Evolutionary conservation across 2,113 vertebrate genomes (phyloP).

Genomic region (Pituophis catenifer): DNA sequence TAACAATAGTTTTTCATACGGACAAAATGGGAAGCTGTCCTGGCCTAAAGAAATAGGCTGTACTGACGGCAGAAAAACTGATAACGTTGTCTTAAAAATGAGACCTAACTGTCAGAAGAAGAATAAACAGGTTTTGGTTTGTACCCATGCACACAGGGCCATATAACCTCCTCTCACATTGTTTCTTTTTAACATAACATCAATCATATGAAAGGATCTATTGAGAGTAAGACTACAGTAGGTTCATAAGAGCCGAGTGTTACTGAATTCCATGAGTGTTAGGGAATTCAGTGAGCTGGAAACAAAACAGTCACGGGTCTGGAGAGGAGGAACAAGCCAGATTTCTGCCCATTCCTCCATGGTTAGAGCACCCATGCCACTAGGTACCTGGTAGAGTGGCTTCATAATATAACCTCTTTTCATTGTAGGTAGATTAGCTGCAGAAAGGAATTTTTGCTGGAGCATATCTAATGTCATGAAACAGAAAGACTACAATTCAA

Average conservation of each 20-base stretch:
- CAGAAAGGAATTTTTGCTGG: not conserved
- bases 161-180: not conserved
- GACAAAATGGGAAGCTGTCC: not conserved
- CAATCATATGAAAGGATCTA: not conserved
- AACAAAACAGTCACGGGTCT: not conserved
- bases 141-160: not conserved
- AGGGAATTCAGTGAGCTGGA: not conserved
- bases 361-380: not conserved
- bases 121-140: not conserved
- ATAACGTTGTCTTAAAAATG: not conserved
- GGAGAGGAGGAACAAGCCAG: not conserved
- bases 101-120: not conserved
- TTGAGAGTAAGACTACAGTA: not conserved
- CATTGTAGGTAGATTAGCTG: not conserved
- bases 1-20: not conserved
- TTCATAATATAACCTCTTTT: not conserved
- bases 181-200: not conserved
- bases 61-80: not conserved
- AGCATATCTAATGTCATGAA: not conserved
- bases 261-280: not conserved
- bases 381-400: not conserved
- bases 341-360: not conserved
- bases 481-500: not conserved
- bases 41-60: not conserved
- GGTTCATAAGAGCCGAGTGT: not conserved